A percentile compares a stretch with the other conserved stretches of the same genome.
Conservation (phyloP, 2,797 vertebrate species). For the Salarias fasciatus region DNA sequence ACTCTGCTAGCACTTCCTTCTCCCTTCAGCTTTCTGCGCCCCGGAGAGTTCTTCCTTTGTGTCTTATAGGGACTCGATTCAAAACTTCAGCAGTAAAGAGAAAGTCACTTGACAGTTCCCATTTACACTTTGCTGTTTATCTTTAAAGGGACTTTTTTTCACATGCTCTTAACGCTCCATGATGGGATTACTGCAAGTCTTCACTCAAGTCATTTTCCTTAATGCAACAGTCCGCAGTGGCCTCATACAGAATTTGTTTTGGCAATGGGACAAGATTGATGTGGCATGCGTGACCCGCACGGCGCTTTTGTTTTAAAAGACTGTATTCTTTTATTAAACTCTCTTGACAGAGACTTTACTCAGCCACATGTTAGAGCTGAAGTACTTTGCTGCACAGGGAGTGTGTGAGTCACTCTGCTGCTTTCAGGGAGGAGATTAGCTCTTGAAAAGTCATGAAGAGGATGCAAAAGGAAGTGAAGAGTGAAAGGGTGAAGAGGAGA, state of each 20-base stretch:
- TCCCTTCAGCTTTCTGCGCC: neutral
- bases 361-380: conserved; percentile 18
- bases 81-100: neutral
- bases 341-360: neutral
- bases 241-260: neutral
- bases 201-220: neutral
- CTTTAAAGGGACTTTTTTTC: neutral
- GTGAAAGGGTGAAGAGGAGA: neutral
- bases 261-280: neutral
- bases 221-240: neutral
- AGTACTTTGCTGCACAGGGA: conserved; percentile 22
- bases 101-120: neutral
- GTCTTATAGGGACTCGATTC: neutral
- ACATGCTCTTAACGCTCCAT: neutral
- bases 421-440: conserved; percentile 2
- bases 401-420: conserved; percentile 14
- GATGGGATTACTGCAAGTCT: neutral
- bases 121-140: too few relatives aligned
- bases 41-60: neutral
- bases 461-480: conserved; percentile 12
- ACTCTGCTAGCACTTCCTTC: conserved; percentile 11
- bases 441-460: neutral
- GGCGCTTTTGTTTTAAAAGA: neutral
- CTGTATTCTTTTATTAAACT: neutral
- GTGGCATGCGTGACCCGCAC: neutral